These are phyloP conservation scores for Atrichornis clamosus DNA, from an alignment of 2,113 vertebrate species.

Conservation along the genomic window DNA sequence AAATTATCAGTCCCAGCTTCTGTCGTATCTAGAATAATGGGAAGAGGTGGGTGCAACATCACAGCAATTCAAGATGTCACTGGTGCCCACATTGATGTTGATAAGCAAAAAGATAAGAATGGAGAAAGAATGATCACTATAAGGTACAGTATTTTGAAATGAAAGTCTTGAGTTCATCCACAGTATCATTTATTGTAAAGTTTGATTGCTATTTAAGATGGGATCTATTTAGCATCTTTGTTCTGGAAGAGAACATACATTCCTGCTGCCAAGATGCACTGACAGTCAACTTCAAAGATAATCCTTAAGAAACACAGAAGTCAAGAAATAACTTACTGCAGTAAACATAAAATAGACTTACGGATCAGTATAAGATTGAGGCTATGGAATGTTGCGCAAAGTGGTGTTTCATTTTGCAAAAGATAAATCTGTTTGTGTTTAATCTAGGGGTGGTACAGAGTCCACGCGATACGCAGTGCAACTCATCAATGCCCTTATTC, in stretches of 20 bases:
- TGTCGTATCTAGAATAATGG: constrained; percentile 98
- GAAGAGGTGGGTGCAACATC: constrained; percentile 97
- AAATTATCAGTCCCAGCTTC: constrained; percentile 97
- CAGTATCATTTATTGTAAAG: not conserved
- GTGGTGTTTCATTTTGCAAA: not conserved
- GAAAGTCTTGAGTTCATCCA: not conserved
- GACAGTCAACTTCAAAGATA: not conserved
- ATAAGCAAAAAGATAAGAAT: constrained; percentile 99
- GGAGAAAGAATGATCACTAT: constrained; percentile 99
- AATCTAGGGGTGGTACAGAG: constrained; percentile 91
- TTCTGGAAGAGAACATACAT: not conserved
- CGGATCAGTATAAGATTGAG: not conserved
- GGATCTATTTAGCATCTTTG: not conserved
- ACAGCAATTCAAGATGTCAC: constrained; percentile 99
- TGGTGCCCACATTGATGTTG: constrained; percentile 97
- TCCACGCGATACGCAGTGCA: constrained; percentile 96
- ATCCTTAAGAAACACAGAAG: not conserved
- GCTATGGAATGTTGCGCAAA: fast-evolving
- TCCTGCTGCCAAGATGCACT: not conserved
- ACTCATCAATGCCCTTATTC: constrained; percentile 97
- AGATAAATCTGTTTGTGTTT: not conserved
- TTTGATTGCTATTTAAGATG: not conserved
- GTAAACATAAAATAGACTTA: not conserved
- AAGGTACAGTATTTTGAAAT: constrained; percentile 77
- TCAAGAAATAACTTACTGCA: not conserved